phyloP scores from a whole-genome alignment of 1,140 invertebrate genomes.

The Macrotrachela quadricornifera region DNA sequence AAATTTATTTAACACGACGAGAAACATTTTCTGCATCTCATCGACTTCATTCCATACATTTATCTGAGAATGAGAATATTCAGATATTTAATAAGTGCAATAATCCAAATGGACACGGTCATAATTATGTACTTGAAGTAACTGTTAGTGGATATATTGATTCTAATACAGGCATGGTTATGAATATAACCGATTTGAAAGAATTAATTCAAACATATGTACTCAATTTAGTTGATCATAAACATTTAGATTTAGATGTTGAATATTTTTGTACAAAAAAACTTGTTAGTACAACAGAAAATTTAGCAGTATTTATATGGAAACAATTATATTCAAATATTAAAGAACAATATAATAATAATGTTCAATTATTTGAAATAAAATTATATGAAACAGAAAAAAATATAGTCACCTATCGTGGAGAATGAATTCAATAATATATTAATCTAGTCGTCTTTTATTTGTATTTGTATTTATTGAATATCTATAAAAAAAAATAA shows the following conservation, averaged over 20 bases:
- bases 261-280: neutral
- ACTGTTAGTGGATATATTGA: slow-evolving; percentile 64
- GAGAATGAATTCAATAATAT: too few species aligned
- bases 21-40: slow-evolving; percentile 39
- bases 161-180: slow-evolving; percentile 73
- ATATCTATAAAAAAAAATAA: too few species aligned
- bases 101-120: slow-evolving; percentile 81
- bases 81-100: slow-evolving; percentile 80
- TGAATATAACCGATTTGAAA: slow-evolving; percentile 75
- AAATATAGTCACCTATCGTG: slow-evolving; percentile 63
- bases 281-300: neutral
- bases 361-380: slow-evolving; percentile 53
- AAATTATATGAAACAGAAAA: slow-evolving; percentile 90
- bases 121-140: slow-evolving; percentile 83
- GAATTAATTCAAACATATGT: slow-evolving; percentile 45
- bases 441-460: too few species aligned
- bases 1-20: slow-evolving; percentile 34
- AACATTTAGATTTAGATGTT: slow-evolving; percentile 1
- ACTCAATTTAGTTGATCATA: neutral
- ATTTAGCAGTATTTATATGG: slow-evolving; percentile 1
- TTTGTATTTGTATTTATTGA: too few species aligned
- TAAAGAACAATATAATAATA: neutral
- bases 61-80: slow-evolving; percentile 56
- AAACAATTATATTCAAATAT: neutral
- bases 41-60: slow-evolving; percentile 33